Base-by-base conservation (phyloP, 2,113 vertebrate genomes). In the Neodon shergylaensis region DNA sequence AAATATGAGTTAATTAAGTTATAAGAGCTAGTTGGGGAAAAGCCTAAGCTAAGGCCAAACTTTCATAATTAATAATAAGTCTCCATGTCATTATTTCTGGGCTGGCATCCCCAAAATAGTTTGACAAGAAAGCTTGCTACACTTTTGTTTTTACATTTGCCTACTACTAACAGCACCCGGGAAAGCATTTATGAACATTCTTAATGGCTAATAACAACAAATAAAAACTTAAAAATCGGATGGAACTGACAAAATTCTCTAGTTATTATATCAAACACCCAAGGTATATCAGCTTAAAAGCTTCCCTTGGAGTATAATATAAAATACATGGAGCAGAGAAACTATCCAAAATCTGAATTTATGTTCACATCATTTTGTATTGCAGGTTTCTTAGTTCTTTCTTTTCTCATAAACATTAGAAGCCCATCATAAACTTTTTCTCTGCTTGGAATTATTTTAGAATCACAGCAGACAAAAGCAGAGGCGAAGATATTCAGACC, bases 161-260 rank as follows among this genome's bases (percentile, higher is more conserved):
- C 7, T 92, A 5, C 54, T 36, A 90, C 42, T 13, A 24, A 12
- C 36, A 58, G 65, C 17, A 26, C 16, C 65, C 10, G 10, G 3
- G 12, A 94, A 92, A 95, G 12, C 65, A 77, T 72, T 66, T 39
- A 65, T 52, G 52, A 78, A 52, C 17, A 88, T 11, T n/a, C 91
- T 94, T 77, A 73, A 77, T 72, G 90, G 49, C 21, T 33, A 72
- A 72, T 31, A 31, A 28, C 22, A 3, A 66, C 17, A 81, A 70
- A 94, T 49, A 54, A 93, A 86, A 86, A 58, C 19, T 58, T 72
- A 42, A 82, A 82, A 93, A 47, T 92, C 49, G 14, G 26, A 5
- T 89, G 90, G 76, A 66, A 85, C 1, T 26, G 58, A 84, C 42
- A 95, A 13, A 93, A 39, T 76, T 92, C n/a, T 85, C 70, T 90